Evolutionary conservation across 2,797 vertebrate species (phyloP), one percentile per base, ranked within the genome.

Genomic region (Valencia hispanica): DNA sequence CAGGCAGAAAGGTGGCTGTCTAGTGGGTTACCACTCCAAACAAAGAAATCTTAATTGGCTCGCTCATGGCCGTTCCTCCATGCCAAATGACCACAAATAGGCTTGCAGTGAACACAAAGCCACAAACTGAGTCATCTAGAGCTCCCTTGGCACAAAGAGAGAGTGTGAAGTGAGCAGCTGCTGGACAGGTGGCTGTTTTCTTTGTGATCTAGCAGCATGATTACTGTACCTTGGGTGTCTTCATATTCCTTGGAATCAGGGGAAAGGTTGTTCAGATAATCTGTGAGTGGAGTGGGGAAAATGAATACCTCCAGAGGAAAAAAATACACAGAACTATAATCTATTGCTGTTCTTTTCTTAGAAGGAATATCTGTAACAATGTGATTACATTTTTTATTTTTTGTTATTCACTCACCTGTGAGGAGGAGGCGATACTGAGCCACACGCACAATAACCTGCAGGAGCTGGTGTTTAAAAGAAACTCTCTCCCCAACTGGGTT

Each of bases 241-340:
- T 97, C 96, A 85, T 98, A 99, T 83, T 99, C 98, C 32, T 92
- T 92, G 32, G 96, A 97, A 91, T 98, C 97, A 3, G 97, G 97
- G 75, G 96, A 97, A 68, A 99, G 96, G 92, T 99, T 98, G 93
- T 98, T 99, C 88, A 99, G 93, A 89, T 99, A 99, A 96, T 99
- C 98, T 99, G 94, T 63, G 68, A 74, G 68, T 83, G 30, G 25
- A 84, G 51, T 1, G 76, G 59, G 79, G 4, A 76, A 66, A 81
- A 74, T 27, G 1, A 0, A 74, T 51, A 18, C 3, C 22, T 70
- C 50, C 32, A 73, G 59, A 75, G 20, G 69, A 68, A 34, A 14
- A 17, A 18, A 75, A 22, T 61, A 32, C 53, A 72, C 57, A 10
- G 3, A 71, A 73, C 2, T 30, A 30, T 1, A 25, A 9, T 14